These are phyloP conservation scores for Muscicapa comitata DNA, from an alignment of 2,797 vertebrate genomes.

Conservation along the genomic window DNA sequence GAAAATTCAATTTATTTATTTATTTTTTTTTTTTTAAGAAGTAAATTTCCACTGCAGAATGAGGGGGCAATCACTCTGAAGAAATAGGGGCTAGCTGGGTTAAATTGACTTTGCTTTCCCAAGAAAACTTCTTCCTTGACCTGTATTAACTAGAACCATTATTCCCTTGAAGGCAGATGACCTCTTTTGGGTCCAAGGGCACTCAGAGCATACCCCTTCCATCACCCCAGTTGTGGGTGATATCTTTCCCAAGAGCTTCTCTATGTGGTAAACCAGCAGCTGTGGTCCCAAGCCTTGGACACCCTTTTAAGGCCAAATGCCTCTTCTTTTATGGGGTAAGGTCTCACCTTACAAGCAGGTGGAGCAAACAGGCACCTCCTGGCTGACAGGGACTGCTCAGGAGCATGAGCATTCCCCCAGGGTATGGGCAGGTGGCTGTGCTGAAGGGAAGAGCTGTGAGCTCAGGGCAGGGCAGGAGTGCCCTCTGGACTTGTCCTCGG, in stretches of 20 bases:
- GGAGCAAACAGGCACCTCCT: not conserved
- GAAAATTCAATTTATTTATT: not conserved
- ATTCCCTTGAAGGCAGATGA: not conserved
- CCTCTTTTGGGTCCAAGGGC: not conserved
- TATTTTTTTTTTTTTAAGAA: not conserved
- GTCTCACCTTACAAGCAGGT: not conserved
- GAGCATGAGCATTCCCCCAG: not conserved
- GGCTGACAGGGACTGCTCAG: not conserved
- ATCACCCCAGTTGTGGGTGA: rapidly evolving
- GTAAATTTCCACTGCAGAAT: not conserved
- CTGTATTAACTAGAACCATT: not conserved
- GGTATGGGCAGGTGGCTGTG: not conserved
- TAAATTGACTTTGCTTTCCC: not conserved
- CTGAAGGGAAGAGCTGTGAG: not conserved
- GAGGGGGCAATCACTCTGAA: not conserved
- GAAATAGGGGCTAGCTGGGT: not conserved
- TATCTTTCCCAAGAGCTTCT: not conserved
- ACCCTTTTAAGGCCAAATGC: not conserved
- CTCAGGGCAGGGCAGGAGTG: not conserved
- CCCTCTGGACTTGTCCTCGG: not conserved
- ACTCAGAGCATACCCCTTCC: not conserved
- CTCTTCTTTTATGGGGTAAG: not conserved
- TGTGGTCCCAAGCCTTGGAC: not conserved
- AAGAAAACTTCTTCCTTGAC: not conserved
- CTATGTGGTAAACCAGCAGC: not conserved